Evolutionary conservation across 2,113 vertebrate genomes (phyloP).

Genomic region (Boleophthalmus pectinirostris): DNA sequence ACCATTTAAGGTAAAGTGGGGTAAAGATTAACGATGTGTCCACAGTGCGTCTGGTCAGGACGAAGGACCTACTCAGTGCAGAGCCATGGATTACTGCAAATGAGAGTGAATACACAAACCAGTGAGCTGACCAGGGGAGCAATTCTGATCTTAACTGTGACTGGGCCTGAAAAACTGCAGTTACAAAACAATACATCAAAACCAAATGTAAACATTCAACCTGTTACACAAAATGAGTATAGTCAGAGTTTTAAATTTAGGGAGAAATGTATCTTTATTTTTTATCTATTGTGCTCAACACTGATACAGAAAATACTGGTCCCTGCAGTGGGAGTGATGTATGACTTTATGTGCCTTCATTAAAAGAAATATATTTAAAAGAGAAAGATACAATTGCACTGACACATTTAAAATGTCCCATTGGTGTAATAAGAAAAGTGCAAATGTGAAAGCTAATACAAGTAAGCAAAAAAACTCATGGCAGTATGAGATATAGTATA

Average conservation of each 20-base stretch:
- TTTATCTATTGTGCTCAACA: conserved; percentile 52
- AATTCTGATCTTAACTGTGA: conserved; percentile 14
- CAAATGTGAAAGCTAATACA: conserved; percentile 71
- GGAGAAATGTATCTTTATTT: conserved; percentile 73
- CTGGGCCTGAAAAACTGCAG: not conserved
- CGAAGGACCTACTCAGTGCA: conserved; percentile 94
- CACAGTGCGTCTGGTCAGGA: conserved; percentile 76
- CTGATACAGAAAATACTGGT: conserved; percentile 63
- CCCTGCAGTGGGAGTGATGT: conserved; percentile 42
- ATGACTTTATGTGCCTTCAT: conserved; percentile 61
- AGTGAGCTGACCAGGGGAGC: conserved; percentile 59
- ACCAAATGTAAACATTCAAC: not conserved
- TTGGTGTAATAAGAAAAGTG: conserved; percentile 62
- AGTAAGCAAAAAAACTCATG: conserved; percentile 51
- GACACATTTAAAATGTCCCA: conserved; percentile 60
- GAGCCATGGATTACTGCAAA: conserved; percentile 99
- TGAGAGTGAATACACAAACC: conserved; percentile 84
- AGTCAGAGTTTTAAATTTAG: conserved; percentile 61
- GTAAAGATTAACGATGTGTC: conserved; percentile 56
- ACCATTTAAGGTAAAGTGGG: conserved; percentile 50
- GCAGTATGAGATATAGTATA: conserved; percentile 63
- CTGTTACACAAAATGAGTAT: conserved; percentile 64
- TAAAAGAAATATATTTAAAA: conserved; percentile 44
- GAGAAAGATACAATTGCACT: conserved; percentile 68
- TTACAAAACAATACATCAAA: conserved; percentile 1